Evolutionary conservation across 2,797 vertebrate genomes (phyloP), one percentile per base, ranked within the genome.

Genomic region (Pygocentrus nattereri): DNA sequence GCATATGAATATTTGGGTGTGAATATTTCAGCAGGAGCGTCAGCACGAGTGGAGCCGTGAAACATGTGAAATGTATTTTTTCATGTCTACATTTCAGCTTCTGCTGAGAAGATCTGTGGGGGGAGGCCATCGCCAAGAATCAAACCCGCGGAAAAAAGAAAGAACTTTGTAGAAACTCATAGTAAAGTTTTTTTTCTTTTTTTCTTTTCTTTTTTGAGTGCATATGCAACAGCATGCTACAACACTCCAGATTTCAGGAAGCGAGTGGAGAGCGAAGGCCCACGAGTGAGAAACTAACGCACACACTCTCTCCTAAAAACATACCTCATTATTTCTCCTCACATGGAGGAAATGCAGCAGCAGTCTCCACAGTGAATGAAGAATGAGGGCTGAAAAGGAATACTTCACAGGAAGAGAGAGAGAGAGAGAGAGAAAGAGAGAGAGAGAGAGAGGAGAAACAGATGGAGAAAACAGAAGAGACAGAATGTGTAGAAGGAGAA

Each of bases 21-120:
- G 58, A 83, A 83, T 83, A 80, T 80, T 83, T 83, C 72, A 83
- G 34, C 47, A 50, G 54, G 4, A 41, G 38, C 11, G n/a, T n/a
- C n/a, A n/a, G n/a, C n/a, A n/a, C n/a, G n/a, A 7, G 19, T 31
- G 1, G 64, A 41, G 56, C 64, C 3, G 6, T 21, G 47, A 76
- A 44, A 56, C 1, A 56, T 59, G 56, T 10, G 56, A 58, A 25
- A 23, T 23, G 5, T 58, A 56, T 23, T 75, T 62, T 71, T 65
- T 75, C 2, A 83, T 79, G 79, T 79, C 77, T 79, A 69, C 62
- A 70, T 79, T 83, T 83, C 74, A 75, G 64, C 54, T 47, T 18
- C 23, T 56, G 77, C 72, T 75, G 4, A 8, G 64, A n/a, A 34
- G 64, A 67, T 67, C 64, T 67, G 47, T n/a, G 65, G 68, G 69